These are phyloP conservation scores for Miltochrista miniata DNA, from an alignment of 2,888 invertebrate genomes.

Conservation along the genomic window DNA sequence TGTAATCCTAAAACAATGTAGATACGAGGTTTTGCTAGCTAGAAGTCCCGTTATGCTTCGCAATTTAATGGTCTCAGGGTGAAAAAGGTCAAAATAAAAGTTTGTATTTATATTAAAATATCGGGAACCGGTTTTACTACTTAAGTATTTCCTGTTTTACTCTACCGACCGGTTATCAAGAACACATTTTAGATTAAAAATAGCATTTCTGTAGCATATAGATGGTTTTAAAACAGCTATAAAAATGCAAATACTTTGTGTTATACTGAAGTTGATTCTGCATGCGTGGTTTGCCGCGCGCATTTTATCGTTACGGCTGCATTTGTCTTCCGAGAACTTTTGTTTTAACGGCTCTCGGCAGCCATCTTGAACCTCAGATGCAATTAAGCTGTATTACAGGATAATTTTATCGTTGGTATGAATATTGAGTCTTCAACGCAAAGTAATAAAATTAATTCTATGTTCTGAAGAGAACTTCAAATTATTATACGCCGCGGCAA, in stretches of 20 bases:
- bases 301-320: conserved; percentile 54
- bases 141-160: conserved; percentile 11
- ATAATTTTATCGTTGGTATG: conserved; percentile 32
- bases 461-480: too few relatives aligned
- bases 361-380: conserved; percentile 40
- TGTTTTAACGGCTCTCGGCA: conserved; percentile 44
- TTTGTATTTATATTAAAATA: too few relatives aligned
- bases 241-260: conserved; percentile 43
- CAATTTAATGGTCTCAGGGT: conserved; percentile 7
- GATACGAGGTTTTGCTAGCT: neutral
- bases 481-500: neutral
- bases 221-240: conserved; percentile 37
- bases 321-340: conserved; percentile 63
- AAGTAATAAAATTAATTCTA: neutral
- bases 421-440: too few relatives aligned
- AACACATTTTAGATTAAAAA: conserved; percentile 8
- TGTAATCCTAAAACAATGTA: neutral
- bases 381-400: conserved; percentile 49
- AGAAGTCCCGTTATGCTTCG: conserved; percentile 1
- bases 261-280: conserved; percentile 46
- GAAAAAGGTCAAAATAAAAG: neutral
- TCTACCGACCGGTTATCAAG: conserved; percentile 12
- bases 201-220: conserved; percentile 27
- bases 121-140: neutral
- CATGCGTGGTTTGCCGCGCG: conserved; percentile 44